Evolutionary conservation across 2,113 vertebrate genomes (phyloP).

Genomic region (Bos indicus): DNA sequence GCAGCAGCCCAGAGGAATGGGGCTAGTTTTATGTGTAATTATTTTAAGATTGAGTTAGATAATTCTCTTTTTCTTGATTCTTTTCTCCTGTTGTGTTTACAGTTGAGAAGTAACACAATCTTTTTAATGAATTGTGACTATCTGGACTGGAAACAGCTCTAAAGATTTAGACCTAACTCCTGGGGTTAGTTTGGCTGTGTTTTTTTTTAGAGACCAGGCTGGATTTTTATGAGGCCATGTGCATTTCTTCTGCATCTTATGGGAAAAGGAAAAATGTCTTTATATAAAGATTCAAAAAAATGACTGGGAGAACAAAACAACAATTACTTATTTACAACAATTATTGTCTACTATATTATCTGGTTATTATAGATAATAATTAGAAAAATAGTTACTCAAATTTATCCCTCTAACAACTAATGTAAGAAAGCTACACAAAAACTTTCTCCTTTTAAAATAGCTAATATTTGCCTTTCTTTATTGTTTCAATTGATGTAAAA

Average conservation of each 20-base stretch:
- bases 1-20: background rate
- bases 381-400: background rate
- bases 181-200: background rate
- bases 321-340: background rate
- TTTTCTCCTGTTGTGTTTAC: background rate
- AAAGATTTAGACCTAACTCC: background rate
- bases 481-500: background rate
- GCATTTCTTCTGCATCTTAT: background rate
- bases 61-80: background rate
- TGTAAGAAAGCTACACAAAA: background rate
- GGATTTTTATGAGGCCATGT: background rate
- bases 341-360: background rate
- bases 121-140: background rate
- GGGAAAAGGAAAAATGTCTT: background rate
- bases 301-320: background rate
- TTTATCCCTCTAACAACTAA: background rate
- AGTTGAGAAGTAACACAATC: background rate
- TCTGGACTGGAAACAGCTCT: background rate
- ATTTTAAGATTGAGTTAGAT: background rate
- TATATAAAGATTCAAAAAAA: background rate
- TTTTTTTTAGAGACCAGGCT: background rate
- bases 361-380: background rate
- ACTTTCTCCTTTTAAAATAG: background rate
- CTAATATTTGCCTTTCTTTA: background rate
- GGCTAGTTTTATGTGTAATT: background rate